Base-by-base conservation (phyloP, 1,140 invertebrate genomes). In the Drosophila orena region DNA sequence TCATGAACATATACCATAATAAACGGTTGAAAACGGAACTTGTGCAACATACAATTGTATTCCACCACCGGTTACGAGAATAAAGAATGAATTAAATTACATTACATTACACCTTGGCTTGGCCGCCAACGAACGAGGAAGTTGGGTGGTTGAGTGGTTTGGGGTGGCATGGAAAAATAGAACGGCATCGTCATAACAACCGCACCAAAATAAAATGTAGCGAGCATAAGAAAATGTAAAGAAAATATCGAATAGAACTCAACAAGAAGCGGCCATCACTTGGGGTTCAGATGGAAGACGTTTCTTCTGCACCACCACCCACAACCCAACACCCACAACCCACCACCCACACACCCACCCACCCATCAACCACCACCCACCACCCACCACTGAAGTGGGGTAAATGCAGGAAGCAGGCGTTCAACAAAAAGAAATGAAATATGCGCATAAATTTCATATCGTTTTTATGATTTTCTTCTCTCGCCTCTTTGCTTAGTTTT, bases 381-480 rank as follows among this genome's bases (percentile, higher is more conserved):
- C 14, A 15, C 47, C 3, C 14, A 15, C 47, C 24, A 15, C 35
- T 35, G 50, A n/a, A 50, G 11, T 38, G 27, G 17, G 60, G 44
- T 47, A 20, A 12, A 37, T 66, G 56, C 77, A 75, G 78, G 73
- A 68, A 68, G 61, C 58, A 53, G 58, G 55, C 56, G 59, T 73
- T 78, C 59, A 59, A 65, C 75, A 42, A 85, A 77, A 85, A 78
- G 81, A 85, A 85, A 85, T 85, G 81, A 85, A 85, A 85, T 85
- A 85, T 85, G 81, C 81, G 81, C 81, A 85, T 85, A 85, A 85
- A 85, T 85, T 85, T 85, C 77, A 85, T 85, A 85, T 85, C 81
- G 81, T 85, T 85, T 85, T 85, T 85, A 85, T 85, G 81, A 85
- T 85, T 86, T 79, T 76, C 69, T 77, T 40, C 76, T 83, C 62